A percentile compares a stretch with the other conserved stretches of the same genome.
Evolutionary conservation across 2,888 invertebrate species (phyloP).

Genomic region (Ametastegia equiseti): DNA sequence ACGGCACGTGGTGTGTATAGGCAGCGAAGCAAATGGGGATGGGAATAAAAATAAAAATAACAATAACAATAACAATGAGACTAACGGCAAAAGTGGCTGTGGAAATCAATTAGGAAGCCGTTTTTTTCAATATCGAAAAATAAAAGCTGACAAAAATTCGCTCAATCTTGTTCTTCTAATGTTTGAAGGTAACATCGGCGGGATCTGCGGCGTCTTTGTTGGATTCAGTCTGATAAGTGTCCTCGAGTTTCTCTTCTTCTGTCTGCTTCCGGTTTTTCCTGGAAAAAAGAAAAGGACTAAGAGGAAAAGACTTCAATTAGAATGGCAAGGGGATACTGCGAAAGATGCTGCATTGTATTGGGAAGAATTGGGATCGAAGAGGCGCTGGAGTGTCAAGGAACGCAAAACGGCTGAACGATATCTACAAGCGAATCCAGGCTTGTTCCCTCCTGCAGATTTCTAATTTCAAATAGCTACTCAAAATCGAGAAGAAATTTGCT

Average conservation of each 20-base stretch:
- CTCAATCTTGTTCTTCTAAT: not conserved
- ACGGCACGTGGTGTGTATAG: not conserved
- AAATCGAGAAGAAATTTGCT: not conserved
- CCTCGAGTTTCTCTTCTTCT: constrained; percentile 81
- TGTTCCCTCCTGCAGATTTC: not conserved
- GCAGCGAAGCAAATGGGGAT: not conserved
- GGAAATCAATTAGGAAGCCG: not conserved
- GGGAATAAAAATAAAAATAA: not conserved
- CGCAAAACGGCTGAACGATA: not conserved
- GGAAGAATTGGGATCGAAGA: constrained; percentile 8
- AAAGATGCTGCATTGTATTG: not conserved
- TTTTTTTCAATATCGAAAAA: not conserved
- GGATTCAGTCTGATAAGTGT: constrained; percentile 82
- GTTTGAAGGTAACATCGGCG: constrained; percentile 82
- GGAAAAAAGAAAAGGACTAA: not conserved
- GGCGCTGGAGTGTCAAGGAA: not conserved
- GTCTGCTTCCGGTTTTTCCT: constrained; percentile 57
- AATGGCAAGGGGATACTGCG: not conserved
- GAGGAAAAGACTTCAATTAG: not conserved
- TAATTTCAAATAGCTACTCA: not conserved
- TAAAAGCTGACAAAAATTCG: not conserved
- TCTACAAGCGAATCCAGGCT: not conserved
- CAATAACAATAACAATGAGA: not conserved
- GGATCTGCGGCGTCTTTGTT: constrained; percentile 81
- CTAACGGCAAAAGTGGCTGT: not conserved